Base-by-base conservation (phyloP, 2,888 invertebrate species). In the Philhelius pedissequus region DNA sequence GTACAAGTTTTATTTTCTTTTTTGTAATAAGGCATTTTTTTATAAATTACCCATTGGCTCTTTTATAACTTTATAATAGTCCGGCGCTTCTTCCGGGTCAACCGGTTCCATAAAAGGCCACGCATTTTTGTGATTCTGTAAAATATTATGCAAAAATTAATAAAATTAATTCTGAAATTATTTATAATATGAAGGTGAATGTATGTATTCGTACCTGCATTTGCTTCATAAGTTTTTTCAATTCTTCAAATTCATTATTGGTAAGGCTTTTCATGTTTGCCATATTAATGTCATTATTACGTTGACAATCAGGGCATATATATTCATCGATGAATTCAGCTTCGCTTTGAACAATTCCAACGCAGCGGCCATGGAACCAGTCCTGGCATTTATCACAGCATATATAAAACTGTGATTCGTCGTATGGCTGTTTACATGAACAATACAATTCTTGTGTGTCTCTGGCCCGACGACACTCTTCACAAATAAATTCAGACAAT, bases 51-150 rank as follows among this genome's bases (percentile, higher is more conserved):
- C 98, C 97, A 98, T 98, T 77, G 98, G 97, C 92, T 98, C 97
- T 91, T 97, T 97, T 84, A 98, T 97, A 81, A 98, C 96, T 93
- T 96, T 96, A 91, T 98, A 98, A 92, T 99, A 99, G 91, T 98
- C 98, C 8, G 99, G 99, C 64, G 98, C 98, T 93, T 98, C 98
- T 88, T 95, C 95, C 30, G 97, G 97, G 92, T 99, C 97, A 8
- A 99, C 99, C 30, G 99, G 98, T 92, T 98, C 97, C 94, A 98
- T 96, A 92, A 99, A 99, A 20, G 99, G 99, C 98, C 98, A 98
- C 18, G 98, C 97, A 93, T 96, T 98, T 93, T 98, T 98, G 92
- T 98, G 98, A 86, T 94, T 93, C 95, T 98, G 92, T 74, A 30
- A 73, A n/a, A n/a, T n/a, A n/a, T n/a, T n/a, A n/a, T n/a, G n/a